Base-by-base conservation (phyloP, 2,888 invertebrate species). In the Lypha dubia region DNA sequence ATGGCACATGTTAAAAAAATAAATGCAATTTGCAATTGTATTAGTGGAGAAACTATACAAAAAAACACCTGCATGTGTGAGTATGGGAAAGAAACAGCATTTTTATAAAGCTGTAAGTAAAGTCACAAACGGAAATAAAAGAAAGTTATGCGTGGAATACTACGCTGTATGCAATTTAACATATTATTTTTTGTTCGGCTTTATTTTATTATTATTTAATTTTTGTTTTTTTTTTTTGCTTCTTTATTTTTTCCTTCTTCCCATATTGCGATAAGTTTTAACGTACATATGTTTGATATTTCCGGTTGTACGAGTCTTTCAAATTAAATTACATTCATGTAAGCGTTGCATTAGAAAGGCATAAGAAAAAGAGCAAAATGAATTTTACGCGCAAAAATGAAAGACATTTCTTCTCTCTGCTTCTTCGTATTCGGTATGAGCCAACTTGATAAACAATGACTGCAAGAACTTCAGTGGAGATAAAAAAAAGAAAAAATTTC, bases 321-420 rank as follows among this genome's bases (percentile, higher is more conserved):
- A 76, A 82, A 70, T 70, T 65, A 63, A 82, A 82, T 76, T 76
- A 65, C 62, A 70, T 82, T 82, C 49, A 82, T 76, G 60, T 41
- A 60, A 74, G 41, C 65, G 68, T 28, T 60, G 62, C 28, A 53
- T 44, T 71, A 22, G 35, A 71, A 65, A 60, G 20, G 28, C 35
- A 58, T 22, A 28, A 5, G 46, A 58, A 62, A 41, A 32, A 41
- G 38, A 63, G 65, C 46, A 58, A 67, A 13, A 17, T 5, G 58
- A 56, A 1, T 32, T 75, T 63, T 65, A 56, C 53, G 22, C 35
- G 32, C 56, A 67, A 56, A 63, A 79, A 63, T 53, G 56, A 71
- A 46, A 53, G 49, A 41, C 51, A 51, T 49, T 49, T 68, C 28
- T 62, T 60, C 20, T n/a, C 8, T 38, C 58, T 62, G 60, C 20